Evolutionary conservation across 2,797 vertebrate genomes (phyloP), one percentile per base, ranked within the genome.

Genomic region (Argyrosomus regius): DNA sequence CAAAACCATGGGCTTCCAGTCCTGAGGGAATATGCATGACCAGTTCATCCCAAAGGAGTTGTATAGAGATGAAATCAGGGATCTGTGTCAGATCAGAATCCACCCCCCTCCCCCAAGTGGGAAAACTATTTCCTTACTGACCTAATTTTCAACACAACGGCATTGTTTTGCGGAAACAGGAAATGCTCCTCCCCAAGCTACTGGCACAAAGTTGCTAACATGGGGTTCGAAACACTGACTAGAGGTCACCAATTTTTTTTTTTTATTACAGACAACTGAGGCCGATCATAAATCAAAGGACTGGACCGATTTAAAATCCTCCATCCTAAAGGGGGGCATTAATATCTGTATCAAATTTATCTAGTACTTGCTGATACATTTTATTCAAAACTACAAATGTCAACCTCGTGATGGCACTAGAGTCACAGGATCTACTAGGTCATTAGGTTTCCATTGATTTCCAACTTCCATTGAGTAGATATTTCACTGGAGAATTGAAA

Each of bases 141-240:
- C 26, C 0, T 65, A 3, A 26, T 75, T 58, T 62, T 53, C 35
- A 43, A 41, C 66, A 46, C 11, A n/a, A 18, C 49, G 52, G n/a
- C n/a, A 70, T 60, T 80, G 76, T 85, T 77, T 31, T 58, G 57
- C 18, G 67, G 10, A 35, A 26, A 71, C 20, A 39, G 69, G 70
- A 80, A 76, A 28, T 76, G 35, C 3, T 12, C 65, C 50, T 56
- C 26, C 46, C 62, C 41, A 41, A 41, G 65, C 41, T 8, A 22
- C 16, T 64, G 49, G 66, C 48, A 65, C 63, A 78, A 68, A 8
- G 43, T 58, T 65, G 13, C 18, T 18, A 1, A n/a, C 50, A 3
- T 16, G 50, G 50, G 35, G 31, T 50, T 50, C 9, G 13, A 59
- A 46, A 77, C 9, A 13, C 12, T 26, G 16, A 61, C 24, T 41